These are phyloP conservation scores for Bothrops alternatus DNA, from an alignment of 2,797 vertebrate genomes.

Conservation along the genomic window DNA sequence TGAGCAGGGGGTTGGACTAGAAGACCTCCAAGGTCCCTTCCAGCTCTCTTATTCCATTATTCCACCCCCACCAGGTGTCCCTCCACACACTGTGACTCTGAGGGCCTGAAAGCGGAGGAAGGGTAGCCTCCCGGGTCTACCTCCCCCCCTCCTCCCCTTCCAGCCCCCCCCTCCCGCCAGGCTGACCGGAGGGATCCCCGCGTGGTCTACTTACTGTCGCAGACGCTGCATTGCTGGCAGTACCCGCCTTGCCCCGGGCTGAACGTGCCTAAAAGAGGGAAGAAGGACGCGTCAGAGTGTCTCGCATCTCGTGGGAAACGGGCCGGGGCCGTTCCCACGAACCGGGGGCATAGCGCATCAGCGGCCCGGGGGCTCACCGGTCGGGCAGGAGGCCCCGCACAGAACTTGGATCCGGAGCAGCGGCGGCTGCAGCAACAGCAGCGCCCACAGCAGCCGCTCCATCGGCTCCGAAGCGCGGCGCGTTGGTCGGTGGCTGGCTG, in stretches of 20 bases:
- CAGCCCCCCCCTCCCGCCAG: not conserved
- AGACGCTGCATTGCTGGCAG: not conserved
- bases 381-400: accelerated
- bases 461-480: not conserved
- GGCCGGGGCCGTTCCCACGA: not conserved
- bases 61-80: too few species aligned
- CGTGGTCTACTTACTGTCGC: not conserved
- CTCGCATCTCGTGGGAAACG: not conserved
- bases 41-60: not conserved
- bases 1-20: not conserved
- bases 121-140: not conserved
- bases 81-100: too few species aligned
- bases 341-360: too few species aligned
- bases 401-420: accelerated
- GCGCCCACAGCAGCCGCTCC: not conserved
- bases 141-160: too few species aligned
- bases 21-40: not conserved
- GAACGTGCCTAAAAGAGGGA: not conserved
- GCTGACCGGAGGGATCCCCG: not conserved
- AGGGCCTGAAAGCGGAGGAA: too few species aligned
- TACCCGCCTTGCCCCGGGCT: accelerated
- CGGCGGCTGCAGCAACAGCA: not conserved
- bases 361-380: not conserved
- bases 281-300: too few species aligned
- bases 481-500: not conserved